Evolutionary conservation across 2,888 invertebrate species (phyloP).

Genomic region (Rhagonycha lutea): DNA sequence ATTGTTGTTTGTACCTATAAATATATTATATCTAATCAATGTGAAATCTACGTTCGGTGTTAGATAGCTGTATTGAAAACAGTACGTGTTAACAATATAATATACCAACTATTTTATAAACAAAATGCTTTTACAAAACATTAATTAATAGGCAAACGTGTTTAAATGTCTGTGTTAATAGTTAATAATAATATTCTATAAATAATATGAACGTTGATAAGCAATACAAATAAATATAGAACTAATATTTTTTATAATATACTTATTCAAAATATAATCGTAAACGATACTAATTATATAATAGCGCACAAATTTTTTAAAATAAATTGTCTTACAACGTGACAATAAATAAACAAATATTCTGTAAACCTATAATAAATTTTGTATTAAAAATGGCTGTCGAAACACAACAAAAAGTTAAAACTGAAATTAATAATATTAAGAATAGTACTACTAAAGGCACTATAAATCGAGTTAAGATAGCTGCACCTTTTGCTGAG

Average conservation of each 20-base stretch:
- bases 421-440: constrained; percentile 30
- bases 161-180: constrained; percentile 20
- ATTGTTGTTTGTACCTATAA: constrained; percentile 5
- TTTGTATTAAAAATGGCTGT: constrained; percentile 32
- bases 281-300: neutral
- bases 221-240: constrained; percentile 12
- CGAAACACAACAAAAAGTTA: constrained; percentile 32
- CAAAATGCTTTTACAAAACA: constrained; percentile 20
- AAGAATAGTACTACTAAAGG: constrained; percentile 34
- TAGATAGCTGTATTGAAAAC: neutral
- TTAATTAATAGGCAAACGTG: neutral
- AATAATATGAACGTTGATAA: constrained; percentile 6
- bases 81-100: neutral
- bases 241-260: constrained; percentile 24
- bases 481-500: constrained; percentile 50
- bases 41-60: constrained; percentile 11
- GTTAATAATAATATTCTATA: constrained; percentile 9
- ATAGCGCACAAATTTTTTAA: constrained; percentile 13
- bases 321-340: constrained; percentile 2
- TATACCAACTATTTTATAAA: constrained; percentile 1
- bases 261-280: neutral
- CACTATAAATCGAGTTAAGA: constrained; percentile 47
- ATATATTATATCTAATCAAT: neutral
- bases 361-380: neutral
- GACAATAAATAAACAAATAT: constrained; percentile 18